Base-by-base conservation (phyloP, 2,888 invertebrate genomes). In the Agonopterix arenella region DNA sequence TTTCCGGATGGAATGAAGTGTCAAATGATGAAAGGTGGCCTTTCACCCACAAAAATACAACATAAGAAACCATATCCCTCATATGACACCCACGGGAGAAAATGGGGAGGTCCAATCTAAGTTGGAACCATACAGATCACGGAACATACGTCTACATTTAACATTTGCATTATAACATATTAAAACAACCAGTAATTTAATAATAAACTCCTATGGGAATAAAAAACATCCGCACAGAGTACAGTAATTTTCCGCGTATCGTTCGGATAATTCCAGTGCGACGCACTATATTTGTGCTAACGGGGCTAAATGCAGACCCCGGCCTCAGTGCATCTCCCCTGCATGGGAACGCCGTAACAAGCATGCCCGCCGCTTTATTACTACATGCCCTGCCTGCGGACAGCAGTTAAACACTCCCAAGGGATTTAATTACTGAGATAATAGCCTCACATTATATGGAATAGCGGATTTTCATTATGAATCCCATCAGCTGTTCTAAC, bases 261-360 rank as follows among this genome's bases (percentile, higher is more conserved):
- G 69, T 70, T 69, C 65, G 62, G 70, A 68, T 82, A 81, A 81
- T 80, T 69, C 73, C 69, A 73, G 65, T 68, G 70, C 67, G 61
- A 71, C 68, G 73, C 76, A 80, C 81, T 80, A 73, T 77, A 74
- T 76, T 80, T 78, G 75, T 69, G 62, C 65, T 85, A 85, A 86
- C 86, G 85, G 86, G 69, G 70, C 76, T 74, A 72, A 76, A 75
- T 75, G 68, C 62, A 56, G 54, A 48, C 58, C 28, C 10, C 40
- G 40, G 40, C 9, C n/a, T 40, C 40, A 40, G 5, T 40, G 40
- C 40, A 40, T 40, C 40, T n/a, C n/a, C 40, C 9, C 40, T 40
- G 40, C 40, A 40, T 40, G 40, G 40, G 40, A n/a, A 40, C 16
- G 59, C 59, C 48, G 60, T 57, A 61, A 63, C 61, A 56, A 60